These are phyloP conservation scores for Oryzias woworae DNA, from an alignment of 2,113 vertebrate species.

Conservation along the genomic window DNA sequence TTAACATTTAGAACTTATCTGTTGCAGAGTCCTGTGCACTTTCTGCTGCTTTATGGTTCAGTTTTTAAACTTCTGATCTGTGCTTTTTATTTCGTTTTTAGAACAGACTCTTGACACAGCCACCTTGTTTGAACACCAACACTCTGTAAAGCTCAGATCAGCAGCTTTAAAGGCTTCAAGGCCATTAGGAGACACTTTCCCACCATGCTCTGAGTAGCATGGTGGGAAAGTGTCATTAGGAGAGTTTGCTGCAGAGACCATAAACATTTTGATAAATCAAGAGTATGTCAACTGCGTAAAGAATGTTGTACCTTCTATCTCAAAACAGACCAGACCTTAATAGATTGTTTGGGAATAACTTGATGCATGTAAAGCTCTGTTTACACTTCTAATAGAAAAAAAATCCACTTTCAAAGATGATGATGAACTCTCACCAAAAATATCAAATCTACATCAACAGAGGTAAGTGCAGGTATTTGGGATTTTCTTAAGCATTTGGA, in stretches of 20 bases:
- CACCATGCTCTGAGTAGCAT: neutral
- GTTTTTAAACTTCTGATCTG: neutral
- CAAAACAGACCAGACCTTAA: constrained; percentile 26
- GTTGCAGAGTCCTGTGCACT: neutral
- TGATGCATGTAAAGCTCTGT: constrained; percentile 12
- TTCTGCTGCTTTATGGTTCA: neutral
- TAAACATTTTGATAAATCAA: constrained; percentile 19
- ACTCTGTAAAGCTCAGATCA: constrained; percentile 5
- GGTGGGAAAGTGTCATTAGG: constrained; percentile 12
- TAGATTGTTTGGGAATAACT: constrained; percentile 26
- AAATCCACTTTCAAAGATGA: neutral
- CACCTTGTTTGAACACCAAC: constrained; percentile 7
- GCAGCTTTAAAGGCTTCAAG: constrained; percentile 26
- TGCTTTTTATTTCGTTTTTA: too few relatives aligned
- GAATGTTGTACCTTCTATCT: constrained; percentile 19
- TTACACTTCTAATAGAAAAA: neutral
- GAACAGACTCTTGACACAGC: neutral
- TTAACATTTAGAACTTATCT: too few relatives aligned
- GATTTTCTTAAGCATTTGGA: too few relatives aligned
- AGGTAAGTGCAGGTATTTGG: neutral
- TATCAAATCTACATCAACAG: neutral
- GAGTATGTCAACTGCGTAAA: too few relatives aligned
- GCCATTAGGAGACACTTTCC: constrained; percentile 40
- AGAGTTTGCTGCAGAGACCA: constrained; percentile 34
- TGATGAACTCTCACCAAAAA: constrained; percentile 28